These are phyloP conservation scores for Phenganax marumi DNA, from an alignment of 92 coral and sea anemone genomes.

Conservation along the genomic window DNA sequence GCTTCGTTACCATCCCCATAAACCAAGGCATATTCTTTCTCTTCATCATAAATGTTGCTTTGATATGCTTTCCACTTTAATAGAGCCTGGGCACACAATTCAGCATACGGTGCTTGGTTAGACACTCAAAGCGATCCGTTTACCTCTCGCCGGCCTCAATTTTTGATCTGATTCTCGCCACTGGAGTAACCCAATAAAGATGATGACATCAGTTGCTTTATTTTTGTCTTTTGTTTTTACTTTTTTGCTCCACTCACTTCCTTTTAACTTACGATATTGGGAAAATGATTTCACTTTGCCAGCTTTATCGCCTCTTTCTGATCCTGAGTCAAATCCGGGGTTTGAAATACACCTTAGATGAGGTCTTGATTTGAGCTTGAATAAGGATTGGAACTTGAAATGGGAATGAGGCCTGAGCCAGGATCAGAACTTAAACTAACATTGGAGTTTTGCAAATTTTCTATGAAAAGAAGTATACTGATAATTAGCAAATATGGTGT, in stretches of 20 bases:
- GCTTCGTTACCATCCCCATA: slow-evolving; percentile 62
- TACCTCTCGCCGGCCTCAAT: slow-evolving; percentile 59
- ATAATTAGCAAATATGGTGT: neutral
- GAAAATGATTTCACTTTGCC: slow-evolving; percentile 38
- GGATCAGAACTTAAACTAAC: too few relatives aligned
- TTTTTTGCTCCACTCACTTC: slow-evolving; percentile 57
- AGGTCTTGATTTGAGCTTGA: neutral
- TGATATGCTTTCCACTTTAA: slow-evolving; percentile 60
- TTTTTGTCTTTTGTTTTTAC: slow-evolving; percentile 43
- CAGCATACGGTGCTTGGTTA: slow-evolving; percentile 56
- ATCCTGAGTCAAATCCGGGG: neutral
- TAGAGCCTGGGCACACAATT: slow-evolving; percentile 1
- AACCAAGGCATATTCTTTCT: slow-evolving; percentile 46
- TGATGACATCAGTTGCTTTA: slow-evolving; percentile 57
- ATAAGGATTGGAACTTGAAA: neutral
- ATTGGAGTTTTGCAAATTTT: neutral
- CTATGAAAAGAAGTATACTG: neutral
- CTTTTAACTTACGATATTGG: slow-evolving; percentile 35
- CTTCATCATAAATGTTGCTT: slow-evolving; percentile 50
- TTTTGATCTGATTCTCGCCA: slow-evolving; percentile 41
- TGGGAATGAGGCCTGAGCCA: too few relatives aligned
- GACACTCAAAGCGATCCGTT: slow-evolving; percentile 54
- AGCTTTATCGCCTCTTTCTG: neutral
- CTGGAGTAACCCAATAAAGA: slow-evolving; percentile 59
- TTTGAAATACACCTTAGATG: neutral